Percentiles rank a stretch among this genome's conserved stretches.
Evolutionary conservation across 2,888 invertebrate genomes (phyloP).

Genomic region (Drosophila rubida): DNA sequence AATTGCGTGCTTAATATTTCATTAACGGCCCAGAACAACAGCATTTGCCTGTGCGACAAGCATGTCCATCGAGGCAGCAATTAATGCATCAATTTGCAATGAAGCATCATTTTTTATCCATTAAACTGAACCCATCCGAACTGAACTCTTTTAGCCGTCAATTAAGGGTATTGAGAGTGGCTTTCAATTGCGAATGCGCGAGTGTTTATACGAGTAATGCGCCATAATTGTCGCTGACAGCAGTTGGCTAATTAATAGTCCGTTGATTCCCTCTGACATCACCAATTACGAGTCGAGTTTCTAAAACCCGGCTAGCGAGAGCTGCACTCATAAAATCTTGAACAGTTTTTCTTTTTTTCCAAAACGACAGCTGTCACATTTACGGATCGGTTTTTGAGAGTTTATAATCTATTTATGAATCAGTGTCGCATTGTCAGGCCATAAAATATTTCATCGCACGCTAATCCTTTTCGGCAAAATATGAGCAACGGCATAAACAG

Average conservation of each 20-base stretch:
- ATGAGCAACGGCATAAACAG: conserved; percentile 27
- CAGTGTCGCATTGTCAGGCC: conserved; percentile 46
- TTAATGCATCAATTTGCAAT: conserved; percentile 46
- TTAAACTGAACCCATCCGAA: conserved; percentile 14
- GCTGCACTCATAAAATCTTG: conserved; percentile 17
- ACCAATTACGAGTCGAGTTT: not conserved
- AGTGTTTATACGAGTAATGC: conserved; percentile 45
- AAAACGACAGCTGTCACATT: conserved; percentile 56
- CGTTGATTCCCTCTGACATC: conserved; percentile 12
- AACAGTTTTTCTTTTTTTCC: conserved; percentile 1
- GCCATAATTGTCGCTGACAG: conserved; percentile 45
- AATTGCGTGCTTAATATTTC: conserved; percentile 24
- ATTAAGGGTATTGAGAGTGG: conserved; percentile 32
- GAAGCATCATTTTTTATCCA: conserved; percentile 29
- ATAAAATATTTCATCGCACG: conserved; percentile 43
- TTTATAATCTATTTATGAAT: conserved; percentile 73
- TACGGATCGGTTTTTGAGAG: conserved; percentile 39
- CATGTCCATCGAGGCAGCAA: conserved; percentile 20
- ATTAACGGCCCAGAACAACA: conserved; percentile 3
- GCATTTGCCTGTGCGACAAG: not conserved
- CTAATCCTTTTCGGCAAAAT: conserved; percentile 65
- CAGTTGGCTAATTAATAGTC: conserved; percentile 56
- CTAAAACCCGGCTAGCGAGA: not conserved
- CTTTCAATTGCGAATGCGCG: conserved; percentile 27
- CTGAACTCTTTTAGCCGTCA: conserved; percentile 14